phyloP scores from a whole-genome alignment of 1,140 invertebrate species.

The Drosophila lacertosa region DNA sequence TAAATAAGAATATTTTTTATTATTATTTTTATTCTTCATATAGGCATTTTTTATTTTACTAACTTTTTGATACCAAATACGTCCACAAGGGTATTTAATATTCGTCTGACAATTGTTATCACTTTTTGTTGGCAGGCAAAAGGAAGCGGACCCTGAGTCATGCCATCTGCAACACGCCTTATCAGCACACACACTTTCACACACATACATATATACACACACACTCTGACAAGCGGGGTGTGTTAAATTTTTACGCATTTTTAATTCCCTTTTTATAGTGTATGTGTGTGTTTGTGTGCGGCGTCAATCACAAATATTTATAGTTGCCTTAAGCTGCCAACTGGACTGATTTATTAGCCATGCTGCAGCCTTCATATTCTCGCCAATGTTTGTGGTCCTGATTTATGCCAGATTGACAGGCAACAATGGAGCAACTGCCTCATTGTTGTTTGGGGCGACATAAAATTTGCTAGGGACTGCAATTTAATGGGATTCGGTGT shows the following conservation, averaged over 20 bases:
- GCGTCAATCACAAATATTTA: constrained; percentile 53
- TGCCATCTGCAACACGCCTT: constrained; percentile 27
- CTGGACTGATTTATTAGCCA: constrained; percentile 45
- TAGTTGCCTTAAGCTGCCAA: constrained; percentile 31
- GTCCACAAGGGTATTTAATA: constrained; percentile 5
- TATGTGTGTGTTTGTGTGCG: not conserved
- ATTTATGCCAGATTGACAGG: constrained; percentile 37
- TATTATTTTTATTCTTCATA: not conserved
- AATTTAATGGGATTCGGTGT: not conserved
- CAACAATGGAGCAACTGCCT: constrained; percentile 6
- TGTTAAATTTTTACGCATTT: constrained; percentile 44
- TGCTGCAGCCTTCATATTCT: constrained; percentile 19
- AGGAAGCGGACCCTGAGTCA: constrained; percentile 9
- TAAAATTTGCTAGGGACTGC: not conserved
- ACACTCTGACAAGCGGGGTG: not conserved
- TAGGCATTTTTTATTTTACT: too few relatives aligned
- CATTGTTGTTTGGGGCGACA: not conserved
- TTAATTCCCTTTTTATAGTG: constrained; percentile 51
- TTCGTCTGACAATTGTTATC: not conserved
- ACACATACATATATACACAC: constrained; percentile 8
- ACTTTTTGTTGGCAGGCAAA: not conserved
- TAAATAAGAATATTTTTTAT: not conserved
- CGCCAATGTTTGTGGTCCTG: constrained; percentile 30
- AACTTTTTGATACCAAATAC: not conserved
- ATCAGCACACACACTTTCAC: constrained; percentile 11